These are phyloP conservation scores for Leucopternis melanops DNA, from an alignment of 2,113 vertebrate species.

Conservation along the genomic window DNA sequence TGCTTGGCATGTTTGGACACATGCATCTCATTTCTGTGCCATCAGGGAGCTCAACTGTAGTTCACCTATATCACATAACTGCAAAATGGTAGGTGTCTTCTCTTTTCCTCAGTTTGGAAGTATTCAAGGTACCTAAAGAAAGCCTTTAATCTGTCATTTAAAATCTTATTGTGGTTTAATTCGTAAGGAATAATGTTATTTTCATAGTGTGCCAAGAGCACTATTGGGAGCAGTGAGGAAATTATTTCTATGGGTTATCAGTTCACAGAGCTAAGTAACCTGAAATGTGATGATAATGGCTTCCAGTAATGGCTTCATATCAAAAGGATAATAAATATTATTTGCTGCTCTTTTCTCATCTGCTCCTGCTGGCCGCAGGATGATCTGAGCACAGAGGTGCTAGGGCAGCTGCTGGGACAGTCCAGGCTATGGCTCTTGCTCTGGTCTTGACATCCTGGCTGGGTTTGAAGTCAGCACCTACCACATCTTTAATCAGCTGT, in stretches of 20 bases:
- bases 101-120: conserved; percentile 10
- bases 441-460: neutral
- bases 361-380: neutral
- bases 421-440: neutral
- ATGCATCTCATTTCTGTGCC: conserved; percentile 24
- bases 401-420: neutral
- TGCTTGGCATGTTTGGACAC: conserved; percentile 42
- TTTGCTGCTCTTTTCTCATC: neutral
- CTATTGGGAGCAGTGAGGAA: conserved; percentile 16
- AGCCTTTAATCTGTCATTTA: conserved; percentile 45
- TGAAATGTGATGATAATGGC: conserved; percentile 54
- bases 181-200: conserved; percentile 42
- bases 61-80: conserved; percentile 1
- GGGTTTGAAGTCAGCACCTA: neutral
- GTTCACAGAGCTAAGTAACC: conserved; percentile 47
- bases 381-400: neutral
- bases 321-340: conserved; percentile 44
- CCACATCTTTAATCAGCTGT: conserved; percentile 49
- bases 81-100: conserved; percentile 24
- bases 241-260: conserved; percentile 55
- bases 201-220: conserved; percentile 34
- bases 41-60: neutral
- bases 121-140: conserved; percentile 12
- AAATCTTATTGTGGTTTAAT: conserved; percentile 33
- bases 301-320: conserved; percentile 46